Conservation (phyloP, 2,888 invertebrate genomes). For the Sphaerophoria rueppellii region DNA sequence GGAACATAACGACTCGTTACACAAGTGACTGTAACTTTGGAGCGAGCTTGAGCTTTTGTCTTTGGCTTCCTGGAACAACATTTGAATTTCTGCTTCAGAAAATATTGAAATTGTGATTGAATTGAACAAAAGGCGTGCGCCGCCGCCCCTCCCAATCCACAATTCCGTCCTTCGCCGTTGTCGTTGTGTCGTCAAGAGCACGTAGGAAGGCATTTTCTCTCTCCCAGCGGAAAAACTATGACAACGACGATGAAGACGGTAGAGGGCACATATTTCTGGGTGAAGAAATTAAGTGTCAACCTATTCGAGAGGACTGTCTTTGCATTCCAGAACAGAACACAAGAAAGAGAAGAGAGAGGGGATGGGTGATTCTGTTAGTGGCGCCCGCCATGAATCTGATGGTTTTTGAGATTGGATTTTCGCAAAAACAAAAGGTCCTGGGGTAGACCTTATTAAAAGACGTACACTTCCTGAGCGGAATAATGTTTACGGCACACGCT, state of each 20-base stretch:
- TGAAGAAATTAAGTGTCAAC: slow-evolving; percentile 64
- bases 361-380: neutral
- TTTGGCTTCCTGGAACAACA: slow-evolving; percentile 68
- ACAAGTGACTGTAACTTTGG: slow-evolving; percentile 15
- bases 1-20: slow-evolving; percentile 10
- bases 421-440: slow-evolving; percentile 52
- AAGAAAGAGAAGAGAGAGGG: too few relatives aligned
- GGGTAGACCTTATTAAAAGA: slow-evolving; percentile 63
- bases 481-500: slow-evolving; percentile 46
- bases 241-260: neutral
- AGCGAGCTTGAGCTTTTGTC: slow-evolving; percentile 51
- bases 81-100: slow-evolving; percentile 71
- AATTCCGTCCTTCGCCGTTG: neutral
- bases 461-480: slow-evolving; percentile 63
- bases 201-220: neutral
- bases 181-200: neutral
- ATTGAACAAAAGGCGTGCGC: slow-evolving; percentile 50
- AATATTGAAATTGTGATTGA: slow-evolving; percentile 71
- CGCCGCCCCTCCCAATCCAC: slow-evolving; percentile 1
- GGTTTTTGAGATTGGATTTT: slow-evolving; percentile 54
- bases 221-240: neutral
- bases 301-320: slow-evolving; percentile 14
- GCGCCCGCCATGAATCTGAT: slow-evolving; percentile 33
- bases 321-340: too few relatives aligned
- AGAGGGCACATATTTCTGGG: slow-evolving; percentile 50